Evolutionary conservation across 2,797 vertebrate species (phyloP).

Genomic region (Sebastes taczanowskii): DNA sequence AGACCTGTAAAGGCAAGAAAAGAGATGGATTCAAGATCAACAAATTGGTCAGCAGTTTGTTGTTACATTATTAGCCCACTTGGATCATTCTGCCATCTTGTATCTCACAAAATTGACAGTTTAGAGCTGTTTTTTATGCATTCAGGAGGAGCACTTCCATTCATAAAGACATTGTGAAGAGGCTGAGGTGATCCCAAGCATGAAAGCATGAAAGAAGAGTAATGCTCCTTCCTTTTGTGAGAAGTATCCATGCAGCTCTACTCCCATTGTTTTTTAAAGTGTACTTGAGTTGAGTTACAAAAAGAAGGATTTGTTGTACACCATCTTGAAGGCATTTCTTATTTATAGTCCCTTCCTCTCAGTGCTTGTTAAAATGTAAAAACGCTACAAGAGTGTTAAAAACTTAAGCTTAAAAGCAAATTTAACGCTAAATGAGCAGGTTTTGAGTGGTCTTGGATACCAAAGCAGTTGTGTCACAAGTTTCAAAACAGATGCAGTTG

Average conservation of each 20-base stretch:
- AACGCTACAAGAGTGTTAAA: background rate
- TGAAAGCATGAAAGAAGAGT: background rate
- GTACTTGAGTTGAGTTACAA: background rate
- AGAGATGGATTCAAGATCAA: too few species aligned
- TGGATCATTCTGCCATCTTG: background rate
- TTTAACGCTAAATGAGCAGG: background rate
- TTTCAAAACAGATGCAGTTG: conserved; percentile 2
- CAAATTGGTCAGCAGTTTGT: background rate
- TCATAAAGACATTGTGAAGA: background rate
- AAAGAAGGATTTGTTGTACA: background rate
- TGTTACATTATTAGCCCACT: background rate
- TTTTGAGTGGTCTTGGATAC: background rate
- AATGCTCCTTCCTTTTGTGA: background rate
- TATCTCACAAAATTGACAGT: background rate
- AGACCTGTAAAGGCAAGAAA: background rate
- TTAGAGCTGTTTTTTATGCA: background rate
- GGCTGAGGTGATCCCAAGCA: background rate
- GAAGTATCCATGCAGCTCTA: background rate
- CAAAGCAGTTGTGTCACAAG: conserved; percentile 10
- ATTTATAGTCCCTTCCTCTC: background rate
- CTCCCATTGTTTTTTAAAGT: background rate
- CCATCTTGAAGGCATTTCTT: background rate
- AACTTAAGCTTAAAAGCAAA: background rate
- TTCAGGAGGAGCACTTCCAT: background rate
- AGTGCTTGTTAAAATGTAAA: background rate